Evolutionary conservation across 2,797 vertebrate genomes (phyloP).

Genomic region (Gephyroberyx darwinii): DNA sequence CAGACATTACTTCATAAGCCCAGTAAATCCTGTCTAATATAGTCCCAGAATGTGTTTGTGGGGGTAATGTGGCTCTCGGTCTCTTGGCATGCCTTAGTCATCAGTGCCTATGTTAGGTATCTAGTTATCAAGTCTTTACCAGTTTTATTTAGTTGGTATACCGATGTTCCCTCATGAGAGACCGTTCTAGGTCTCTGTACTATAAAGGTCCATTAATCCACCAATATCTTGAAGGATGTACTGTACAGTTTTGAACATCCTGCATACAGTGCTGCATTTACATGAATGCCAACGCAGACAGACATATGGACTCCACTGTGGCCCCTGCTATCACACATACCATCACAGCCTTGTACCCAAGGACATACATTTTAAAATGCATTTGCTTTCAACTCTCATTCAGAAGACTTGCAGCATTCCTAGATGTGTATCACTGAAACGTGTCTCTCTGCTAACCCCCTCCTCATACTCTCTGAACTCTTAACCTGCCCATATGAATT

Average conservation of each 20-base stretch:
- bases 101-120: neutral
- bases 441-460: neutral
- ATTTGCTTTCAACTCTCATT: constrained; percentile 27
- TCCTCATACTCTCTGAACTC: constrained; percentile 20
- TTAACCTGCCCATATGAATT: constrained; percentile 27
- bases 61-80: neutral
- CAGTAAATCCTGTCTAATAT: constrained; percentile 21
- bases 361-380: neutral
- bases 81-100: neutral
- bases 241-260: neutral
- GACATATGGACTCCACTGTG: neutral
- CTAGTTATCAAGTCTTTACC: no score
- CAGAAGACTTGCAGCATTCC: constrained; percentile 22
- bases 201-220: neutral
- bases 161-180: neutral
- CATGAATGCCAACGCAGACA: constrained; percentile 5
- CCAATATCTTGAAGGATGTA: neutral
- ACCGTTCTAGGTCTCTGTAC: neutral
- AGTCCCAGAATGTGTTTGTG: constrained; percentile 4
- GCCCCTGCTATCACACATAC: constrained; percentile 16
- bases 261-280: neutral
- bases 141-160: neutral
- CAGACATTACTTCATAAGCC: constrained; percentile 10
- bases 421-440: constrained; percentile 47
- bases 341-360: neutral